These are phyloP conservation scores for Coleophora deauratella DNA, from an alignment of 2,888 invertebrate species.

Conservation along the genomic window DNA sequence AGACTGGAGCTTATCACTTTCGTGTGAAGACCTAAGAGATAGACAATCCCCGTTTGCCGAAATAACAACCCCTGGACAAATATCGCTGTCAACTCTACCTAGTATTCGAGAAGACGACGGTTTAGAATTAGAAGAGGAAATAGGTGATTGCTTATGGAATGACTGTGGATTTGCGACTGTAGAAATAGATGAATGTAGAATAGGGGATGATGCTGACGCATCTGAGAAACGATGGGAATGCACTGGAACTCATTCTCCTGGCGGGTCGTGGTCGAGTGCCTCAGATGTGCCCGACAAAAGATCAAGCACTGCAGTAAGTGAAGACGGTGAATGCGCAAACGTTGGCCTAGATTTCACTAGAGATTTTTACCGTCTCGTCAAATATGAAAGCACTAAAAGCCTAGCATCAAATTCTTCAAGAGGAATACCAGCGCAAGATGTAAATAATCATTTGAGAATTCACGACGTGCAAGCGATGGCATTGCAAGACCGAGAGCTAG, in stretches of 20 bases:
- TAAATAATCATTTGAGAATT: constrained; percentile 54
- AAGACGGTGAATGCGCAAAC: constrained; percentile 80
- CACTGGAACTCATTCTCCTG: constrained; percentile 71
- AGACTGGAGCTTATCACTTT: constrained; percentile 85
- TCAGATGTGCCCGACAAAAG: constrained; percentile 78
- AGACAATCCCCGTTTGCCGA: constrained; percentile 65
- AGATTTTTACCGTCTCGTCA: constrained; percentile 86
- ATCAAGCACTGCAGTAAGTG: constrained; percentile 80
- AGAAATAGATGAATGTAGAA: constrained; percentile 78
- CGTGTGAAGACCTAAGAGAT: constrained; percentile 79
- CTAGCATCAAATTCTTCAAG: constrained; percentile 83
- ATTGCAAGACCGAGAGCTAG: constrained; percentile 78
- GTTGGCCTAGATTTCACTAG: constrained; percentile 84
- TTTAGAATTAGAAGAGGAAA: constrained; percentile 82
- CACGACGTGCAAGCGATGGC: constrained; percentile 64
- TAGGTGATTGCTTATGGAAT: constrained; percentile 83
- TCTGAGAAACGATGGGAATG: constrained; percentile 79
- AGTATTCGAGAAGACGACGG: constrained; percentile 84
- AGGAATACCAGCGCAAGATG: constrained; percentile 74
- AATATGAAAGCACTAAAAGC: constrained; percentile 87
- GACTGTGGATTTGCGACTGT: constrained; percentile 81
- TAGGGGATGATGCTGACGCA: constrained; percentile 57
- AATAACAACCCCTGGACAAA: constrained; percentile 76
- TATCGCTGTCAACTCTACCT: constrained; percentile 77
- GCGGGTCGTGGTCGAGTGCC: constrained; percentile 76